Evolutionary conservation across 92 coral and sea anemone species (phyloP).

Genomic region (Epizoanthus fatuus): DNA sequence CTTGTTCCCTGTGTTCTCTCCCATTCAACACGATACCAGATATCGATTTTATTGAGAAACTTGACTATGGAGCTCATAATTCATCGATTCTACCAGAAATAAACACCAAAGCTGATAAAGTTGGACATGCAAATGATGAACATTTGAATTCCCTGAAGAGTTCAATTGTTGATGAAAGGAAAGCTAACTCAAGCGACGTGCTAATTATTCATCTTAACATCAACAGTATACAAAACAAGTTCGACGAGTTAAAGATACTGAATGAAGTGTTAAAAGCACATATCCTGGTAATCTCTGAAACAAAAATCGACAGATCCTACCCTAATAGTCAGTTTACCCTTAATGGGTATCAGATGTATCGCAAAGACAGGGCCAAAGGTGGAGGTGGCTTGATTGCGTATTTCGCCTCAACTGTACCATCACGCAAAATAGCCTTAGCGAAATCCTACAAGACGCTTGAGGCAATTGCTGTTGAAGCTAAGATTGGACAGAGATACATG

Average conservation of each 20-base stretch:
- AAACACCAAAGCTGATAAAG: too few relatives aligned
- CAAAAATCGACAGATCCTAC: not conserved
- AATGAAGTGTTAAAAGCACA: not conserved
- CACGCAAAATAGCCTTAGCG: not conserved
- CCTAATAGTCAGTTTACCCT: not conserved
- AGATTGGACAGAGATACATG: not conserved
- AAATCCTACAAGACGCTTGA: constrained; percentile 1
- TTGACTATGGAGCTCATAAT: too few relatives aligned
- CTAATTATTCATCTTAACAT: not conserved
- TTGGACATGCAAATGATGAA: too few relatives aligned
- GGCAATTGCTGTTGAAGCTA: not conserved
- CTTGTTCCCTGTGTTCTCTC: too few relatives aligned
- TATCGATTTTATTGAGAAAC: too few relatives aligned
- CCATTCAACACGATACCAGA: too few relatives aligned
- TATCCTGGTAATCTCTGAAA: not conserved
- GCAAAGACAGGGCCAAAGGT: not conserved
- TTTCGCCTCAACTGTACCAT: not conserved
- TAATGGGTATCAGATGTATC: not conserved
- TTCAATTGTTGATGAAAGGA: too few relatives aligned
- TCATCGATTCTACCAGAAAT: too few relatives aligned
- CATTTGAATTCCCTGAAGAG: too few relatives aligned
- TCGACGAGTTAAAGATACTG: not conserved
- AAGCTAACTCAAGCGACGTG: too few relatives aligned
- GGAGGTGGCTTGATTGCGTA: constrained; percentile 11
- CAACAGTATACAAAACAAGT: constrained; percentile 20